Conservation (phyloP, 2,113 vertebrate species). For the Trachemys scripta region DNA sequence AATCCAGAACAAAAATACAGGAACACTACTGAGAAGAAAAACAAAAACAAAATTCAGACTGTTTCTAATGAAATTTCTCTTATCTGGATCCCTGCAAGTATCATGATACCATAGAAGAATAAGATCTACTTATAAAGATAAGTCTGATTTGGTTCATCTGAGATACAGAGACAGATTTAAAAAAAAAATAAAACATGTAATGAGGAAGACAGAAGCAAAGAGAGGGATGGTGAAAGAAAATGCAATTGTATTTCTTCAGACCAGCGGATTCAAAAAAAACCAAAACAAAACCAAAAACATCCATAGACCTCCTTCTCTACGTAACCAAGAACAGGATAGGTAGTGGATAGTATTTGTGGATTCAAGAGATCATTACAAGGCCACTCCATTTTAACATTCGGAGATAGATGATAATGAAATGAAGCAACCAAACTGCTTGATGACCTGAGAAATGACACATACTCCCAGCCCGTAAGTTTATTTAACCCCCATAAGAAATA, state of each 20-base stretch:
- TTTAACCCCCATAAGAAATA: constrained; percentile 26
- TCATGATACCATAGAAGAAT: neutral
- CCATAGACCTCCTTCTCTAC: neutral
- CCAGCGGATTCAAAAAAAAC: neutral
- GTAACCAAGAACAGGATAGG: neutral
- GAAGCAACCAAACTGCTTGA: too few relatives aligned
- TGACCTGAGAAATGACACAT: neutral
- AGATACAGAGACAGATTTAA: neutral
- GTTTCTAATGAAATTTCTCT: neutral
- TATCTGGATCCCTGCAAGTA: neutral
- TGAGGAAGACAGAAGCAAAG: neutral
- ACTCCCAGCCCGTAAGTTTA: neutral
- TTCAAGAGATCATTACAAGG: too few relatives aligned
- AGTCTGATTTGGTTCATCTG: neutral
- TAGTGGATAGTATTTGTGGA: too few relatives aligned
- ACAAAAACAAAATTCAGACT: neutral
- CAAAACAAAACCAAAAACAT: neutral
- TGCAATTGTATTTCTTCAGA: neutral
- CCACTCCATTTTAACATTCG: too few relatives aligned
- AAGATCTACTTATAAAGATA: neutral
- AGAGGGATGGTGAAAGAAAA: neutral
- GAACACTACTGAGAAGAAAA: neutral
- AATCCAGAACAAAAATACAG: neutral
- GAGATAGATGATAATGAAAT: too few relatives aligned
- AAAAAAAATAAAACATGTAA: neutral